These are phyloP conservation scores for Paramormyrops hopkinsi DNA, from an alignment of 2,797 vertebrate genomes.

Conservation along the genomic window DNA sequence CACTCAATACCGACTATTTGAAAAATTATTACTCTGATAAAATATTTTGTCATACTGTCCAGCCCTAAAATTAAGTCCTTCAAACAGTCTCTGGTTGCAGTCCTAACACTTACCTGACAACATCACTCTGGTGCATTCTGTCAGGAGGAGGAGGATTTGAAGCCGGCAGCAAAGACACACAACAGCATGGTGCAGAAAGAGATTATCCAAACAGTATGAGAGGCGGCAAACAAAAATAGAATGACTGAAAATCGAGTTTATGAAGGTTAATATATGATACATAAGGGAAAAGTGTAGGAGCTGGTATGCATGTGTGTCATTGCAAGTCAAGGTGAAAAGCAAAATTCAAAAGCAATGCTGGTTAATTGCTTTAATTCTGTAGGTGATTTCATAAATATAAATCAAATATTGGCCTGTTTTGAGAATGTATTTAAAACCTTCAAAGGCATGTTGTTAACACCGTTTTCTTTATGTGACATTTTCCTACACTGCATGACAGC, in stretches of 20 bases:
- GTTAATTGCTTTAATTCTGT: not conserved
- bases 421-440: not conserved
- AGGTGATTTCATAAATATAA: not conserved
- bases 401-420: not conserved
- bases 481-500: not conserved
- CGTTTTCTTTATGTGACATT: not conserved
- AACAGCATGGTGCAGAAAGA: constrained; percentile 42
- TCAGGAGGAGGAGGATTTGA: constrained; percentile 62
- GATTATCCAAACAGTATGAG: constrained; percentile 37
- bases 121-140: constrained; percentile 69
- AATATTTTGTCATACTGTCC: not conserved
- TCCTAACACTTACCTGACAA: constrained; percentile 24
- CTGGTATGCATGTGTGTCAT: not conserved
- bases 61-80: constrained; percentile 14
- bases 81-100: constrained; percentile 38
- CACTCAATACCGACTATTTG: not conserved
- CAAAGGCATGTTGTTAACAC: not conserved
- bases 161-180: constrained; percentile 46
- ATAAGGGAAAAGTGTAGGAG: not conserved
- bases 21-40: not conserved
- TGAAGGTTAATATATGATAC: not conserved
- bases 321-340: not conserved
- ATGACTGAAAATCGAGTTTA: not conserved
- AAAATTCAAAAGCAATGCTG: not conserved
- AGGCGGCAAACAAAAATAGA: constrained; percentile 3